Conservation (phyloP, 2,888 invertebrate species). For the Sesia apiformis region DNA sequence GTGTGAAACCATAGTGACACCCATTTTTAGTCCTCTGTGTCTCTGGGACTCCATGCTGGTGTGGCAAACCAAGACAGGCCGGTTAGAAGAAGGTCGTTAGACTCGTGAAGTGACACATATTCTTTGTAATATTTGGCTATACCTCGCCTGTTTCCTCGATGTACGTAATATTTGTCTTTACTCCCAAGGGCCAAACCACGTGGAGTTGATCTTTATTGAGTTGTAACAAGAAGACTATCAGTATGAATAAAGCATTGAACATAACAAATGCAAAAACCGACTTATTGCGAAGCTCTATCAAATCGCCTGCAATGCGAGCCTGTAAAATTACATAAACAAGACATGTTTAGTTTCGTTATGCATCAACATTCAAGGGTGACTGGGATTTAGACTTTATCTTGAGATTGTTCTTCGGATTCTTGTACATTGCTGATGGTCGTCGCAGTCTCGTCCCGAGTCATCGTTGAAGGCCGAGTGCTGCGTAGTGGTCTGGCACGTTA, state of each 20-base stretch:
- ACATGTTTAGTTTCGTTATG: slow-evolving; percentile 31
- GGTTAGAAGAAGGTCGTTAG: slow-evolving; percentile 73
- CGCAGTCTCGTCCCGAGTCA: slow-evolving; percentile 43
- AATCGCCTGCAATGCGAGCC: slow-evolving; percentile 91
- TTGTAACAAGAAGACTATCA: slow-evolving; percentile 99
- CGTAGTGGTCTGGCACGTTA: slow-evolving; percentile 77
- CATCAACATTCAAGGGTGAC: slow-evolving; percentile 74
- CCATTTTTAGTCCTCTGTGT: slow-evolving; percentile 53
- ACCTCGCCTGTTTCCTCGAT: slow-evolving; percentile 95
- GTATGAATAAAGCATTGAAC: slow-evolving; percentile 99
- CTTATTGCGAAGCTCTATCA: slow-evolving; percentile 96
- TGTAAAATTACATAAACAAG: slow-evolving; percentile 75
- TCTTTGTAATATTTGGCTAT: slow-evolving; percentile 63
- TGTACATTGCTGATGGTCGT: slow-evolving; percentile 4
- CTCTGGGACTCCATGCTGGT: slow-evolving; percentile 63
- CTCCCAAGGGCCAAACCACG: slow-evolving; percentile 97
- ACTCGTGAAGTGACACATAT: slow-evolving; percentile 67
- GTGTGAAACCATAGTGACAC: slow-evolving; percentile 48
- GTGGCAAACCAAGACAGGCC: slow-evolving; percentile 68
- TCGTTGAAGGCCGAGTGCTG: slow-evolving; percentile 64
- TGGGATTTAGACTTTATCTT: slow-evolving; percentile 43
- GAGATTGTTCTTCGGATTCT: background rate
- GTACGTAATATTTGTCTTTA: slow-evolving; percentile 95
- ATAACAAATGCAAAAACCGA: slow-evolving; percentile 98
- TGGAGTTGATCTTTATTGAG: slow-evolving; percentile 98